Evolutionary conservation across 2,797 vertebrate species (phyloP).

Genomic region (Labroides dimidiatus): DNA sequence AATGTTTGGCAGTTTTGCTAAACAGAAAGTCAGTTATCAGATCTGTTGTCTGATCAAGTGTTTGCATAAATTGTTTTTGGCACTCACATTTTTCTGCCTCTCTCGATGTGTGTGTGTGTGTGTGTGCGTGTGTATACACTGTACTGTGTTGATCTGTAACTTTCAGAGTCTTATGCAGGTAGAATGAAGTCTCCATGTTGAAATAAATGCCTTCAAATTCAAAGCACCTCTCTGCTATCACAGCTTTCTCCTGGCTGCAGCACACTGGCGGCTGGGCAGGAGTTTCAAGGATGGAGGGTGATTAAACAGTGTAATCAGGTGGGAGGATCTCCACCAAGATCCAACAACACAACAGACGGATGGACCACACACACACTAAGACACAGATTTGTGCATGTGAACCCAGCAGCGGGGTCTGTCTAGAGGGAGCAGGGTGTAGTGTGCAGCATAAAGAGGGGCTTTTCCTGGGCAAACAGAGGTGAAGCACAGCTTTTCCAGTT

Average conservation of each 20-base stretch:
- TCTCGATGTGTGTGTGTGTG: too few relatives aligned
- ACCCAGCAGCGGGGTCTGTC: conserved; percentile 14
- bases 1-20: too few relatives aligned
- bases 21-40: too few relatives aligned
- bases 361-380: conserved; percentile 19
- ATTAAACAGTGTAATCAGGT: conserved; percentile 57
- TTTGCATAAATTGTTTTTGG: too few relatives aligned
- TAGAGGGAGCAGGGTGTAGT: conserved; percentile 12
- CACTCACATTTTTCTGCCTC: too few relatives aligned
- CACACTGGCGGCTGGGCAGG: conserved; percentile 15
- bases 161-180: background rate
- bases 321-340: conserved; percentile 47
- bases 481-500: conserved; percentile 39
- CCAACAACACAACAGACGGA: conserved; percentile 14
- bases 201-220: conserved; percentile 7
- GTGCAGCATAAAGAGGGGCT: conserved; percentile 30
- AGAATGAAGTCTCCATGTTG: background rate
- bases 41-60: too few relatives aligned
- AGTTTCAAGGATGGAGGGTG: conserved; percentile 18
- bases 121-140: too few relatives aligned
- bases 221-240: conserved; percentile 15
- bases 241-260: conserved; percentile 34
- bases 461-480: conserved; percentile 53
- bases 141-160: too few relatives aligned
- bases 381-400: conserved; percentile 1